These are phyloP conservation scores for Campoletis sonorensis DNA, from an alignment of 1,140 invertebrate species.

Conservation along the genomic window DNA sequence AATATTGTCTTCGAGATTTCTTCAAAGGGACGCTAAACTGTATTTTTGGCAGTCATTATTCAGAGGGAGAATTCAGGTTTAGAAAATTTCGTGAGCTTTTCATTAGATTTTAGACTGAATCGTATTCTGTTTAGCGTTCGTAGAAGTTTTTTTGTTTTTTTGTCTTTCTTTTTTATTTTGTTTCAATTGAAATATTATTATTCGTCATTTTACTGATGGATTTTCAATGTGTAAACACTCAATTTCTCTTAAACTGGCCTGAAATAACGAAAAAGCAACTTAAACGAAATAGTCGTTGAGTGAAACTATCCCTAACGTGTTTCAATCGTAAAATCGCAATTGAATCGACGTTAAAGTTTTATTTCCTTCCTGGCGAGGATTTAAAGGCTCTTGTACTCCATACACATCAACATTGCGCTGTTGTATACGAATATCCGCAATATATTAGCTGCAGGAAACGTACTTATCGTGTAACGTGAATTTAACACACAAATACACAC, in stretches of 20 bases:
- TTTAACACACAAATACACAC: background rate
- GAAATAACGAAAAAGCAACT: background rate
- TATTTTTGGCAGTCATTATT: no score
- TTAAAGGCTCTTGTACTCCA: background rate
- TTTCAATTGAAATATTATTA: background rate
- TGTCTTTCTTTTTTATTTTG: background rate
- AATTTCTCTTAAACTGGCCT: background rate
- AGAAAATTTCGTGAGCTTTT: no score
- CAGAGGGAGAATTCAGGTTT: no score
- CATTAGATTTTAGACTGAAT: no score
- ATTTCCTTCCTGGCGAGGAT: constrained; percentile 39
- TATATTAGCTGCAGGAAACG: background rate
- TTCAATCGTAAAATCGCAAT: constrained; percentile 36
- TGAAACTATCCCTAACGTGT: constrained; percentile 25
- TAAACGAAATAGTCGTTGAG: constrained; percentile 36
- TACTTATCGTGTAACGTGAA: background rate
- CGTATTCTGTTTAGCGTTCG: background rate
- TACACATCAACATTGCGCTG: background rate
- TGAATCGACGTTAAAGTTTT: constrained; percentile 43
- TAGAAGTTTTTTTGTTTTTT: background rate
- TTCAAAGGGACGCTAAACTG: no score
- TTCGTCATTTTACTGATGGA: background rate
- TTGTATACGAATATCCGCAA: background rate
- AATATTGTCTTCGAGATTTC: no score
- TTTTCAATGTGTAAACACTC: background rate